phyloP scores from a whole-genome alignment of 2,797 vertebrate genomes.

The Ctenopoma kingsleyae region DNA sequence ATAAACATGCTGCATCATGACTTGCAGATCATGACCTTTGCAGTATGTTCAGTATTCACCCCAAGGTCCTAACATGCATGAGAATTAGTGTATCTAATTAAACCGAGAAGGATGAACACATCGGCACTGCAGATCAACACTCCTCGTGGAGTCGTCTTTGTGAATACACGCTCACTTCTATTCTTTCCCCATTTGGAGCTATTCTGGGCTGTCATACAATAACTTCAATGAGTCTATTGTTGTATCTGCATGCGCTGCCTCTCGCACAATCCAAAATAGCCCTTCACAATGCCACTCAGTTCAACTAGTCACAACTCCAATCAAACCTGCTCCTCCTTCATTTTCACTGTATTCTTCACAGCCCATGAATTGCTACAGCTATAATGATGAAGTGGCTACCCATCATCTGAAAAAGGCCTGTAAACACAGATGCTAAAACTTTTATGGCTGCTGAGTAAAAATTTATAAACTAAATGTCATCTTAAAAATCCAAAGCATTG shows the following conservation, averaged over 20 bases:
- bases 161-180: slow-evolving; percentile 24
- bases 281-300: slow-evolving; percentile 17
- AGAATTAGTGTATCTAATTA: slow-evolving; percentile 41
- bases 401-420: slow-evolving; percentile 24
- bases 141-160: slow-evolving; percentile 7
- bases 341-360: slow-evolving; percentile 21
- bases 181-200: slow-evolving; percentile 70
- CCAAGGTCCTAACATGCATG: slow-evolving; percentile 35
- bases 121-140: slow-evolving; percentile 10
- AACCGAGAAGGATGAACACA: slow-evolving; percentile 1
- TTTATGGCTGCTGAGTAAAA: slow-evolving; percentile 65
- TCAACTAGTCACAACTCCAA: slow-evolving; percentile 6
- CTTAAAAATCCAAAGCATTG: slow-evolving; percentile 65
- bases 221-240: slow-evolving; percentile 65
- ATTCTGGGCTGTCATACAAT: slow-evolving; percentile 57
- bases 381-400: slow-evolving; percentile 17
- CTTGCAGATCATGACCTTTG: slow-evolving; percentile 62
- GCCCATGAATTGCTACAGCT: slow-evolving; percentile 15
- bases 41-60: slow-evolving; percentile 31
- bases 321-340: slow-evolving; percentile 20
- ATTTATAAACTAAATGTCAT: slow-evolving; percentile 73
- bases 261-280: slow-evolving; percentile 28
- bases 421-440: slow-evolving; percentile 65
- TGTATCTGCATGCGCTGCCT: slow-evolving; percentile 32
- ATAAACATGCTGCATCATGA: slow-evolving; percentile 38